Evolutionary conservation across 2,888 invertebrate genomes (phyloP).

Genomic region (Cheilosia pagana): DNA sequence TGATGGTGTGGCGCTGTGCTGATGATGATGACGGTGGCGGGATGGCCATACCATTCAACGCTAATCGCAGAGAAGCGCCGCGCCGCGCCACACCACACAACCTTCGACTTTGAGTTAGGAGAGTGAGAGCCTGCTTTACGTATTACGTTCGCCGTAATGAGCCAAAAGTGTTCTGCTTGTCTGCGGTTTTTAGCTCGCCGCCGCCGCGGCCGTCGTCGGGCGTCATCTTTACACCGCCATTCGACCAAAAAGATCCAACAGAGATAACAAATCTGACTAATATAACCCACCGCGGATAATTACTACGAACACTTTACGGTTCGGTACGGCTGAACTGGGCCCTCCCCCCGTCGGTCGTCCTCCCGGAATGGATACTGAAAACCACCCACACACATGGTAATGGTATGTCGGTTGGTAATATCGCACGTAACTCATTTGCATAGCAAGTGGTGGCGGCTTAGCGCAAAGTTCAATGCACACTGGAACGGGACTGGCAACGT

Average conservation of each 20-base stretch:
- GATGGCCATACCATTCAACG: conserved; percentile 19
- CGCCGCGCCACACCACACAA: neutral
- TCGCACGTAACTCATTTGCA: conserved; percentile 58
- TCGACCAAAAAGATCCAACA: conserved; percentile 54
- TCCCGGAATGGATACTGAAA: neutral
- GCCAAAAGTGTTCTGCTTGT: conserved; percentile 43
- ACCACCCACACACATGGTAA: conserved; percentile 26
- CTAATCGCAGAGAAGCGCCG: conserved; percentile 37
- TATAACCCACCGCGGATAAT: conserved; percentile 64
- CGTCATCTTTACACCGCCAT: conserved; percentile 12
- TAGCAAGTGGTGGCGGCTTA: conserved; percentile 34
- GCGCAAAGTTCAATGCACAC: conserved; percentile 62
- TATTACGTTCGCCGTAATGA: conserved; percentile 38
- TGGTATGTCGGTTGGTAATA: no score
- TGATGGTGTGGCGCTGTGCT: conserved; percentile 25
- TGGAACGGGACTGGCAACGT: neutral
- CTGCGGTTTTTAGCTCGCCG: conserved; percentile 36
- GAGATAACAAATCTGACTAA: conserved; percentile 62
- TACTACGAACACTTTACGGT: conserved; percentile 58
- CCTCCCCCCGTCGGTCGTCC: neutral
- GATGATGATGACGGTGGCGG: conserved; percentile 4
- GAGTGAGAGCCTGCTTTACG: neutral
- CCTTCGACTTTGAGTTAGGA: conserved; percentile 11
- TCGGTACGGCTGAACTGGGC: conserved; percentile 12
- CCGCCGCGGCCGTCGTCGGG: no score